Conservation (phyloP, 2,888 invertebrate genomes). For the Lithophane semibrunnea region DNA sequence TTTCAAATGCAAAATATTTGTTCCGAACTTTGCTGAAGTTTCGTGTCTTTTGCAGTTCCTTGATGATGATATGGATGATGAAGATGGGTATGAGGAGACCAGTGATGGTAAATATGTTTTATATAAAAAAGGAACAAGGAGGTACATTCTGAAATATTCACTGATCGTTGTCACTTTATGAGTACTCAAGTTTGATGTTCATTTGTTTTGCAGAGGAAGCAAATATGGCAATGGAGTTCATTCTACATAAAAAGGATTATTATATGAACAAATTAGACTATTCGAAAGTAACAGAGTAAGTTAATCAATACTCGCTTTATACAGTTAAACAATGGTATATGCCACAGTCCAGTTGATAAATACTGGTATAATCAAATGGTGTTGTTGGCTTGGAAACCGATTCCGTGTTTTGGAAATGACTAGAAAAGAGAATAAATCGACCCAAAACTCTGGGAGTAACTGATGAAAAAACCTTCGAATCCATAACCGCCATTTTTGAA, state of each 20-base stretch:
- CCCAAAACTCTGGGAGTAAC: background rate
- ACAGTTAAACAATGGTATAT: background rate
- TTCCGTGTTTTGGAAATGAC: background rate
- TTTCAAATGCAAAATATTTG: background rate
- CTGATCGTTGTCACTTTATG: background rate
- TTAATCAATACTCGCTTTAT: slow-evolving; percentile 50
- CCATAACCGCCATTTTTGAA: slow-evolving; percentile 8
- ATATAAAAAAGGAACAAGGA: background rate
- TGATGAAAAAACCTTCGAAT: background rate
- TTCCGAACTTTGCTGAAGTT: background rate
- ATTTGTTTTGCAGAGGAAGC: slow-evolving; percentile 85
- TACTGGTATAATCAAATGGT: background rate
- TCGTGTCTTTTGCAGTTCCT: slow-evolving; percentile 73
- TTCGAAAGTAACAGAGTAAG: slow-evolving; percentile 94
- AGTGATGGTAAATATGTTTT: slow-evolving; percentile 81
- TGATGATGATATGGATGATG: slow-evolving; percentile 74
- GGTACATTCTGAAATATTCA: background rate
- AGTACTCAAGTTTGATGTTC: background rate
- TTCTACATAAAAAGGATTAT: slow-evolving; percentile 96
- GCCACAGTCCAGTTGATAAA: background rate
- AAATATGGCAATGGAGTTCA: slow-evolving; percentile 93
- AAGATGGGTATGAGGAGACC: slow-evolving; percentile 84
- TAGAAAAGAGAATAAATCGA: background rate
- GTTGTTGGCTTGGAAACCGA: background rate
- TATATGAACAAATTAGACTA: slow-evolving; percentile 97